Evolutionary conservation across 2,888 invertebrate genomes (phyloP).

Genomic region (Ischnus inquisitorius): DNA sequence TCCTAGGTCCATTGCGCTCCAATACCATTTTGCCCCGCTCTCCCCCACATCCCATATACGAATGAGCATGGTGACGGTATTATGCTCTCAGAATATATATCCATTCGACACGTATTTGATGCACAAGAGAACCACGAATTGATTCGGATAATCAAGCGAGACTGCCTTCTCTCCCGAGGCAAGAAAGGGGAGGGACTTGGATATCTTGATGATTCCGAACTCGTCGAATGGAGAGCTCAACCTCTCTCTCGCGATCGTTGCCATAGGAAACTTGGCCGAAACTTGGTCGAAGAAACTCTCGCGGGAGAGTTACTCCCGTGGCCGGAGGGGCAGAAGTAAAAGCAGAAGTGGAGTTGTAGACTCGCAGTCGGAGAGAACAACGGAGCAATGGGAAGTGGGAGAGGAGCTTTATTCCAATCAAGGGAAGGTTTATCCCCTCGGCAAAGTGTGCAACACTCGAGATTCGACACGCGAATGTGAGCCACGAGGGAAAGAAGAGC

Average conservation of each 20-base stretch:
- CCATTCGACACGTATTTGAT: slow-evolving; percentile 52
- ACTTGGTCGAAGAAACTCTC: slow-evolving; percentile 58
- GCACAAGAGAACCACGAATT: slow-evolving; percentile 51
- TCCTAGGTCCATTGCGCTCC: too few species aligned
- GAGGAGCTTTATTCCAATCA: slow-evolving; percentile 57
- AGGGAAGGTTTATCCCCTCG: slow-evolving; percentile 52
- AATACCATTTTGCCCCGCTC: too few species aligned
- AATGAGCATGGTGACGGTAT: background rate
- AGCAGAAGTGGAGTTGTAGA: background rate
- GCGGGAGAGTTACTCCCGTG: slow-evolving; percentile 48
- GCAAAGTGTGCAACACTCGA: slow-evolving; percentile 23
- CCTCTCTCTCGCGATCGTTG: background rate
- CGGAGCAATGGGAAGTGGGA: slow-evolving; percentile 32
- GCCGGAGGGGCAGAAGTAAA: slow-evolving; percentile 41
- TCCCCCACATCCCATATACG: too few species aligned
- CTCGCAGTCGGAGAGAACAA: background rate
- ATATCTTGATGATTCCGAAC: slow-evolving; percentile 43
- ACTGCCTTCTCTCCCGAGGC: slow-evolving; percentile 13
- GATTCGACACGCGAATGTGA: slow-evolving; percentile 16
- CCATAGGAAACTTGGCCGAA: slow-evolving; percentile 37
- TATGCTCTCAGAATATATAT: slow-evolving; percentile 34
- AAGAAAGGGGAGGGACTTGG: slow-evolving; percentile 6
- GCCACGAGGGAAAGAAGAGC: slow-evolving; percentile 23
- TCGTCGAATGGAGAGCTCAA: background rate
- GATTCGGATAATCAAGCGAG: slow-evolving; percentile 67